Percentiles rank a stretch among this genome's conserved stretches.
phyloP scores from a whole-genome alignment of 64 coral and sea anemone species.

The Trachythela sp. region DNA sequence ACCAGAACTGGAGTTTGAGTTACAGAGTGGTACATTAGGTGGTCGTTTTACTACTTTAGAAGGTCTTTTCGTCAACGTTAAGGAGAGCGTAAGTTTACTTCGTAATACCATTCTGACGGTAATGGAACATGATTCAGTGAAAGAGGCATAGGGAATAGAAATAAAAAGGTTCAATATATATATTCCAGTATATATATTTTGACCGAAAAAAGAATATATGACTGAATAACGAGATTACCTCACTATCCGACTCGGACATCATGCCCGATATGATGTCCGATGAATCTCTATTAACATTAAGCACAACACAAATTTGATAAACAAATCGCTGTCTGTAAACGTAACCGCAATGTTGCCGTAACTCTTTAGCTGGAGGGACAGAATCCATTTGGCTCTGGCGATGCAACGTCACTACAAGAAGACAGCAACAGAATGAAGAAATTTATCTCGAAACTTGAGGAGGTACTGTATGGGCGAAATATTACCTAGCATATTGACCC shows the following conservation, averaged over 20 bases:
- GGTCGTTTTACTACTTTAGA: slow-evolving; percentile 90
- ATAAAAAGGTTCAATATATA: too few relatives aligned
- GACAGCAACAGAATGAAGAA: slow-evolving; percentile 19
- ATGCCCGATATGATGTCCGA: too few relatives aligned
- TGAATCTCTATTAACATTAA: too few relatives aligned
- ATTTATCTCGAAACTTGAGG: slow-evolving; percentile 38
- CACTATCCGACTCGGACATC: too few relatives aligned
- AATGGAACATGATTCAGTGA: too few relatives aligned
- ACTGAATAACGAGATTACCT: too few relatives aligned
- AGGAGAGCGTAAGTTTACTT: slow-evolving; percentile 47
- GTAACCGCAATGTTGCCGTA: background rate
- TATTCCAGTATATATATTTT: too few relatives aligned
- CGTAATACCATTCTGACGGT: background rate
- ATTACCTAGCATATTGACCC: background rate
- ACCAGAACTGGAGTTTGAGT: slow-evolving; percentile 66
- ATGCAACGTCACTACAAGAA: slow-evolving; percentile 20
- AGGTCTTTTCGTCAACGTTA: slow-evolving; percentile 61
- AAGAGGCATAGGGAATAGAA: too few relatives aligned
- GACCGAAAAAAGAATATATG: background rate
- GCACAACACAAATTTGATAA: too few relatives aligned
- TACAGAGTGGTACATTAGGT: slow-evolving; percentile 54
- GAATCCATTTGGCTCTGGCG: slow-evolving; percentile 76
- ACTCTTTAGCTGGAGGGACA: slow-evolving; percentile 30
- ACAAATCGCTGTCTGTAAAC: background rate
- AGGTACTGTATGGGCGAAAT: slow-evolving; percentile 42